These are phyloP conservation scores for Tolypeutes matacus DNA, from an alignment of 2,797 vertebrate species.

Conservation along the genomic window DNA sequence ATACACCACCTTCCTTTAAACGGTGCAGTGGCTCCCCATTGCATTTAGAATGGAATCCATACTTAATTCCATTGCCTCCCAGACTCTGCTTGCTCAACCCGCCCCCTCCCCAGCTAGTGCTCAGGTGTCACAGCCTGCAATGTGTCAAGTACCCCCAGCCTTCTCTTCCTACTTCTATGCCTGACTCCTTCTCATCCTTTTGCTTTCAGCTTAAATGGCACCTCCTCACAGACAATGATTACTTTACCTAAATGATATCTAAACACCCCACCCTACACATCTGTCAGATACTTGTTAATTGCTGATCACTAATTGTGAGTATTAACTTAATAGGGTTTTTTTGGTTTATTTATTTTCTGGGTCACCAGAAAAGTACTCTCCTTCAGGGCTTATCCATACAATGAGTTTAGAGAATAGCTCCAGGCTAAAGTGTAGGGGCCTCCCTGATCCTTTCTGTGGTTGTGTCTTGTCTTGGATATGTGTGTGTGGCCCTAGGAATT, in stretches of 20 bases:
- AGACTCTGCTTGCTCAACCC: background rate
- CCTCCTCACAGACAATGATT: background rate
- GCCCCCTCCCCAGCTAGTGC: background rate
- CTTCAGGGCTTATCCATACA: too few species aligned
- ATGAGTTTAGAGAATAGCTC: too few species aligned
- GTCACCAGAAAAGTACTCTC: background rate
- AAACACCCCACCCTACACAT: background rate
- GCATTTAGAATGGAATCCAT: background rate
- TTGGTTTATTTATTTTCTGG: background rate
- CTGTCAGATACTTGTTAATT: background rate
- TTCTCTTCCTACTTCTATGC: background rate
- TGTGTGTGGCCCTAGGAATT: too few species aligned
- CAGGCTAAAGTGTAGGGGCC: too few species aligned
- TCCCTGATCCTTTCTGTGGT: too few species aligned
- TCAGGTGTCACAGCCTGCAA: background rate
- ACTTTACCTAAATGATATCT: background rate
- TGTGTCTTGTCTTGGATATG: too few species aligned
- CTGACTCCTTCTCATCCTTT: background rate
- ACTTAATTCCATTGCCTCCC: background rate
- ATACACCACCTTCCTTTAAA: background rate
- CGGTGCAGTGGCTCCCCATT: background rate
- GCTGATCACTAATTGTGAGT: background rate
- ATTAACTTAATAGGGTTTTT: background rate
- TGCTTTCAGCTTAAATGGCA: background rate
- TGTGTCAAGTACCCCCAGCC: background rate